Percentiles rank a stretch among this genome's conserved stretches.
phyloP scores from a whole-genome alignment of 2,888 invertebrate genomes.

The Pterostichus madidus region DNA sequence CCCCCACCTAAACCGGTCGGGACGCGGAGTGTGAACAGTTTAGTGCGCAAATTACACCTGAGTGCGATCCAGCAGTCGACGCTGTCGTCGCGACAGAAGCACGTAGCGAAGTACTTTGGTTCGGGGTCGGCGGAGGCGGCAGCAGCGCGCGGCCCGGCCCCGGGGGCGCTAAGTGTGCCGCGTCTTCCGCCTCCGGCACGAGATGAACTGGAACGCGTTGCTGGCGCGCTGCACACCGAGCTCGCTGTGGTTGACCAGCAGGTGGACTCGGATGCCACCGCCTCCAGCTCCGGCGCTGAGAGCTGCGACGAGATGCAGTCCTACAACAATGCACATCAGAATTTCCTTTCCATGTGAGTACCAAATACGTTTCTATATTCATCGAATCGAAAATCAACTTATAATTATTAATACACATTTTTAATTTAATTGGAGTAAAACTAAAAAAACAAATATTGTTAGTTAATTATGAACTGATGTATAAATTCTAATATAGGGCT shows the following conservation, averaged over 20 bases:
- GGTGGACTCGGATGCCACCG: conserved; percentile 95
- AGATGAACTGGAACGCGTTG: conserved; percentile 84
- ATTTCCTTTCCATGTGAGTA: conserved; percentile 89
- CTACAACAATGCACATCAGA: conserved; percentile 88
- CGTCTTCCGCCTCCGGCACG: conserved; percentile 77
- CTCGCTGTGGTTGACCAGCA: conserved; percentile 86
- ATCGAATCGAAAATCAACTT: too few species aligned
- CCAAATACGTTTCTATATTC: not conserved
- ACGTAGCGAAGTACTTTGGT: conserved; percentile 78
- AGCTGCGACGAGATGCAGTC: conserved; percentile 93
- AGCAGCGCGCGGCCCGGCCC: conserved; percentile 66
- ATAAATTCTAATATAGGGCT: not conserved
- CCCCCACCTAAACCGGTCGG: conserved; percentile 75
- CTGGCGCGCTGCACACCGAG: conserved; percentile 87
- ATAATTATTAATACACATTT: too few species aligned
- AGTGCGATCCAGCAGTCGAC: conserved; percentile 76
- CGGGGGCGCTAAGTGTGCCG: conserved; percentile 75
- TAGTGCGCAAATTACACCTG: conserved; percentile 80
- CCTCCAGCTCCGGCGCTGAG: conserved; percentile 95
- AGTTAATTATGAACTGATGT: not conserved
- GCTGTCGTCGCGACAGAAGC: conserved; percentile 74
- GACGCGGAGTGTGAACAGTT: conserved; percentile 79
- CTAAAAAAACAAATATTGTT: too few species aligned
- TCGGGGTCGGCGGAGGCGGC: conserved; percentile 78
- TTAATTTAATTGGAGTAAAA: too few species aligned